phyloP scores from a whole-genome alignment of 2,113 vertebrate species.

The Psammodynastes pulverulentus region DNA sequence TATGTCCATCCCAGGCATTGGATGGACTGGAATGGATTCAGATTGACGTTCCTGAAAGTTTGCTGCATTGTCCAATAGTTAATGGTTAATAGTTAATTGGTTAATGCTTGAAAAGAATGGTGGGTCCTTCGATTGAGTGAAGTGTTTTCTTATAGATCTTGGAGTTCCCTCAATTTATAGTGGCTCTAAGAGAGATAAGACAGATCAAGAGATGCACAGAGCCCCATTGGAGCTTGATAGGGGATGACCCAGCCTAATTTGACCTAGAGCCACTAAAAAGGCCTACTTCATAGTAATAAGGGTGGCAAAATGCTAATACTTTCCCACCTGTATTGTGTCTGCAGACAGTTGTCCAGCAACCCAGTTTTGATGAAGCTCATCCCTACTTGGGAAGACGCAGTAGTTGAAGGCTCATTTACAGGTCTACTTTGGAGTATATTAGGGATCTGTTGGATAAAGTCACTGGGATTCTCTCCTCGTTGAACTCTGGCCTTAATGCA shows the following conservation, averaged over 20 bases:
- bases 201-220: not conserved
- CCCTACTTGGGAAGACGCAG: not conserved
- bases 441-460: not conserved
- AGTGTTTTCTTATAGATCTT: not conserved
- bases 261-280: not conserved
- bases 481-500: not conserved
- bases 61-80: not conserved
- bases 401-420: not conserved
- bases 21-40: not conserved
- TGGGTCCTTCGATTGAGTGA: not conserved
- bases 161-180: not conserved
- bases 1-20: not conserved
- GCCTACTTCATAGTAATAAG: not conserved
- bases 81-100: no score
- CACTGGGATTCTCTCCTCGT: not conserved
- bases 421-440: not conserved
- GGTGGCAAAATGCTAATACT: not conserved
- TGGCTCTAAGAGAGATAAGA: not conserved
- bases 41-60: not conserved
- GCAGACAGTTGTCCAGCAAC: not conserved
- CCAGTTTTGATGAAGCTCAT: not conserved
- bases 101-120: not conserved
- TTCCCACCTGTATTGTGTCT: not conserved
- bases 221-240: not conserved
- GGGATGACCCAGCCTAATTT: not conserved